phyloP scores from a whole-genome alignment of 1,140 invertebrate species.

The Cydia amplana region DNA sequence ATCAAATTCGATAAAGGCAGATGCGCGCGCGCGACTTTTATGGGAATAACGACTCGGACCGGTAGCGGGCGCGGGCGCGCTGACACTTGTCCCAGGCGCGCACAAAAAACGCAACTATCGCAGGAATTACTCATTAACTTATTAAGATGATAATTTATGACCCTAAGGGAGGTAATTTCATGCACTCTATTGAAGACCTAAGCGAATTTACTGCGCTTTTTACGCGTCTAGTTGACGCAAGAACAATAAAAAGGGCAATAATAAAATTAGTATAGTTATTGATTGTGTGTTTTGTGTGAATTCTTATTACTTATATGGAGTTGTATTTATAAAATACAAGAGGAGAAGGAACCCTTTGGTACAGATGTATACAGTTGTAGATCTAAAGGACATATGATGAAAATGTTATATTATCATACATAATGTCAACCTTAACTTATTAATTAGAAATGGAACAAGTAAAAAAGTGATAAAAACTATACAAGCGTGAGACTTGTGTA shows the following conservation, averaged over 20 bases:
- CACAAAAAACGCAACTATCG: conserved; percentile 69
- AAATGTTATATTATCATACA: too few relatives aligned
- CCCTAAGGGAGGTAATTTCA: conserved; percentile 64
- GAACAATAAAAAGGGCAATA: conserved; percentile 25
- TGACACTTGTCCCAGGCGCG: conserved; percentile 50
- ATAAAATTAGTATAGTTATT: conserved; percentile 28
- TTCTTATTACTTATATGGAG: conserved; percentile 7
- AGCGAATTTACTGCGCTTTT: conserved; percentile 41
- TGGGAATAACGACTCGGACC: conserved; percentile 64
- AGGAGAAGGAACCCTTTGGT: neutral
- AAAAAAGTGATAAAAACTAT: neutral
- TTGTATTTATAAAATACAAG: neutral
- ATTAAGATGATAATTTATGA: conserved; percentile 79
- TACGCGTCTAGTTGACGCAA: conserved; percentile 34
- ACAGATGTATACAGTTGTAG: too few relatives aligned
- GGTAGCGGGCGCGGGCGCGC: conserved; percentile 42
- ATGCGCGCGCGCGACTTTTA: conserved; percentile 63
- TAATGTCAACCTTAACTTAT: conserved; percentile 4
- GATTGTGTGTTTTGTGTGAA: conserved; percentile 19
- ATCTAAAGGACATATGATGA: too few relatives aligned
- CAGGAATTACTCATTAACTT: conserved; percentile 76
- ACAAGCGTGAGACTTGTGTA: neutral
- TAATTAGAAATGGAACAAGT: neutral
- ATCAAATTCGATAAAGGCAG: conserved; percentile 77
- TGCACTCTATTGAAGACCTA: conserved; percentile 47